Evolutionary conservation across 2,888 invertebrate species (phyloP).

Genomic region (Oxyteleia sp.): DNA sequence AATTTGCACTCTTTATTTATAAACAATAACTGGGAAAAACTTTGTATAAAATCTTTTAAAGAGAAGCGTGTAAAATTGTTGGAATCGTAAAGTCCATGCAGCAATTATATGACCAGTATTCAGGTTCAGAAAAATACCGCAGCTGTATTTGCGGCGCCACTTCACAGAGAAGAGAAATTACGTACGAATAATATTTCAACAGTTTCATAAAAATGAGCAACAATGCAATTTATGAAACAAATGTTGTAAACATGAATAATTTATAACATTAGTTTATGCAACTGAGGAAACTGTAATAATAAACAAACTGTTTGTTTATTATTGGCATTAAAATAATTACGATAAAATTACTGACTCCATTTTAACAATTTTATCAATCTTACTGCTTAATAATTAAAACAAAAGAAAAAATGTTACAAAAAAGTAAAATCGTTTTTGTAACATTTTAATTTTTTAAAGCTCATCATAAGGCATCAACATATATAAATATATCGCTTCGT

Average conservation of each 20-base stretch:
- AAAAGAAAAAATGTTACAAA: too few species aligned
- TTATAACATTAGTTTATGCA: neutral
- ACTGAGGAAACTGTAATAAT: neutral
- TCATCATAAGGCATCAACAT: too few species aligned
- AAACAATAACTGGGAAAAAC: neutral
- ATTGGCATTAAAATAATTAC: neutral
- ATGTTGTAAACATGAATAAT: slow-evolving; percentile 15
- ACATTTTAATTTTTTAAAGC: too few species aligned
- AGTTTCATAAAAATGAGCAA: slow-evolving; percentile 2
- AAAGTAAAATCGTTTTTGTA: too few species aligned
- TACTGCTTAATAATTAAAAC: too few species aligned
- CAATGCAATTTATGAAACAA: slow-evolving; percentile 3
- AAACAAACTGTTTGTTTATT: neutral
- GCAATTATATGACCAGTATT: slow-evolving; percentile 19
- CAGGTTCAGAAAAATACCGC: slow-evolving; percentile 53
- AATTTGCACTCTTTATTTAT: neutral
- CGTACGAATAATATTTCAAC: slow-evolving; percentile 8
- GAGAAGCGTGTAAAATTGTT: slow-evolving; percentile 5
- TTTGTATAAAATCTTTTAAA: neutral
- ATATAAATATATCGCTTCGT: too few species aligned
- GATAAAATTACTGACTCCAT: neutral
- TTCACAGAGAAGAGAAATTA: slow-evolving; percentile 46
- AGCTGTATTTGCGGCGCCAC: slow-evolving; percentile 62
- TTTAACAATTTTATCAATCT: neutral
- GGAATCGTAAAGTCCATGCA: slow-evolving; percentile 18